Evolutionary conservation across 2,888 invertebrate species (phyloP), one percentile per base, ranked within the genome.

Genomic region (Norana najaformis): DNA sequence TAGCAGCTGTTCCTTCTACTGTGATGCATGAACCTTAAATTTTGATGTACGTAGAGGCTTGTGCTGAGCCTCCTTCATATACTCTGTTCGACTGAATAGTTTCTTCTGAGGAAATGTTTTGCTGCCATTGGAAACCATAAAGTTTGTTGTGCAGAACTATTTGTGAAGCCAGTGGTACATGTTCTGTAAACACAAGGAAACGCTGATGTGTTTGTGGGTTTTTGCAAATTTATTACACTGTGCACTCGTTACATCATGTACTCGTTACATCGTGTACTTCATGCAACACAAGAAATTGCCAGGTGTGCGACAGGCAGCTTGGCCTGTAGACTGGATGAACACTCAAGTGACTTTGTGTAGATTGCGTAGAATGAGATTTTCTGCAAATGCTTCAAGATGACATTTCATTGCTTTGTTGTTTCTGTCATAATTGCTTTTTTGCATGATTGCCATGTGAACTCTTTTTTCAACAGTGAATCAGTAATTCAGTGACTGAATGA

Each of bases 401-500:
- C 69, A n/a, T 69, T 69, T 69, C 69, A 11, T 69, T 69, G 69
- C n/a, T 69, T 69, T 69, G n/a, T 69, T 69, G 30, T 30, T 69
- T 69, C 69, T 69, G 69, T 69, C 69, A 69, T n/a, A n/a, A 8
- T 4, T 30, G n/a, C 8, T 69, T 69, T 69, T 69, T n/a, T 69
- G 69, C 69, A n/a, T 69, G 69, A 69, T 69, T 69, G 69, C 69
- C n/a, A n/a, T n/a, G n/a, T 69, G 69, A 69, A 69, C 69, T 69
- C 69, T 69, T 69, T 69, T 47, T 69, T 69, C 69, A 69, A n/a
- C 69, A 69, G 69, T n/a, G 69, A 69, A 6, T 69, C n/a, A 69
- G n/a, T 69, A n/a, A 69, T 69, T n/a, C 0, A n/a, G 30, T 69
- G 30, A n/a, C n/a, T n/a, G 30, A 53, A 30, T 53, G n/a, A 53